Evolutionary conservation across 2,888 invertebrate species (phyloP).

Genomic region (Oligia latruncula): DNA sequence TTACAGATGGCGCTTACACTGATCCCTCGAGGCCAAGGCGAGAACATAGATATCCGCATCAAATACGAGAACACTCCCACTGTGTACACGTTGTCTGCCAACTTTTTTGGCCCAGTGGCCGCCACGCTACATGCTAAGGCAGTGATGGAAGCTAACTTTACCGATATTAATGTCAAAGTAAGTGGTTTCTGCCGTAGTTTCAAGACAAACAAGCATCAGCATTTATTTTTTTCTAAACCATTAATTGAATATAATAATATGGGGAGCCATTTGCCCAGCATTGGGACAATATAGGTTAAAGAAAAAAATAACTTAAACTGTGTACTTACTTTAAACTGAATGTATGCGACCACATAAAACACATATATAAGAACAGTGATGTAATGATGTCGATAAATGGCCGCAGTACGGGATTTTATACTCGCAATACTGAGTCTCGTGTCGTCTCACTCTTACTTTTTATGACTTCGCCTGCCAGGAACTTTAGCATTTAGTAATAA

Average conservation of each 20-base stretch:
- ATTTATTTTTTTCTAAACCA: background rate
- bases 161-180: constrained; percentile 84
- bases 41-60: constrained; percentile 76
- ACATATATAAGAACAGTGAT: background rate
- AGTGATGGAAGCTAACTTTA: constrained; percentile 77
- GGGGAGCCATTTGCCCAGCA: no score
- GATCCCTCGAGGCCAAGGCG: constrained; percentile 82
- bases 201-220: background rate
- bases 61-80: constrained; percentile 74
- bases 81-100: constrained; percentile 76
- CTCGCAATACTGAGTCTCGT: no score
- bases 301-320: no score
- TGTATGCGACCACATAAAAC: background rate
- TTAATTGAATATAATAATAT: background rate
- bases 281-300: no score
- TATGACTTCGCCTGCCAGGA: no score
- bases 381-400: background rate
- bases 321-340: no score
- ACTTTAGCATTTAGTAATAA: background rate
- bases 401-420: no score
- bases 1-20: constrained; percentile 79
- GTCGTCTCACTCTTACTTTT: no score
- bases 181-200: background rate
- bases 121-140: constrained; percentile 80
- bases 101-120: constrained; percentile 76